Conservation (phyloP, 2,113 vertebrate genomes). For the Aix galericulata region DNA sequence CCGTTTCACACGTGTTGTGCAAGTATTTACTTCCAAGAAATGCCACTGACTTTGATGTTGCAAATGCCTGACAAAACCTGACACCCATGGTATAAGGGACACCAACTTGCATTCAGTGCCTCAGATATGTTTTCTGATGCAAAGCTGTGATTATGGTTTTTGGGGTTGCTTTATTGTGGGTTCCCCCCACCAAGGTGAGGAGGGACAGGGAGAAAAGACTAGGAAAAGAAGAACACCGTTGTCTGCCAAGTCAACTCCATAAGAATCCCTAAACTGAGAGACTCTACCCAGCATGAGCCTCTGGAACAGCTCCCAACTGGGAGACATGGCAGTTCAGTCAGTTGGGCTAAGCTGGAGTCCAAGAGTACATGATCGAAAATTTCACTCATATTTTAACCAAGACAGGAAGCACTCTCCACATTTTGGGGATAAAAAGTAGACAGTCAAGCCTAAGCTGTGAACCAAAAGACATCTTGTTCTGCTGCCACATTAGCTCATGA, state of each 20-base stretch:
- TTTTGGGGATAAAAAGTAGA: not conserved
- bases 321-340: accelerated
- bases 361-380: not conserved
- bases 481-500: not conserved
- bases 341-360: not conserved
- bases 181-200: not conserved
- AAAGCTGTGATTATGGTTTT: not conserved
- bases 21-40: not conserved
- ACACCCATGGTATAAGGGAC: not conserved
- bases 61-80: not conserved
- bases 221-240: not conserved
- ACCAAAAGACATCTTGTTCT: not conserved
- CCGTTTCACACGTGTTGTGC: not conserved
- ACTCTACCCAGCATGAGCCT: not conserved
- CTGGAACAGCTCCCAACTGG: not conserved
- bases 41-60: not conserved
- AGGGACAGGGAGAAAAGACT: not conserved
- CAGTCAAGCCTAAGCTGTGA: not conserved
- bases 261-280: not conserved
- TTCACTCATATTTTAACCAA: not conserved
- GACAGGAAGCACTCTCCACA: not conserved
- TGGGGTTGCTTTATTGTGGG: not conserved
- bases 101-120: not conserved
- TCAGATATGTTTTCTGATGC: not conserved
- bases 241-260: not conserved